phyloP scores from a whole-genome alignment of 2,113 vertebrate genomes.

The Colius striatus region DNA sequence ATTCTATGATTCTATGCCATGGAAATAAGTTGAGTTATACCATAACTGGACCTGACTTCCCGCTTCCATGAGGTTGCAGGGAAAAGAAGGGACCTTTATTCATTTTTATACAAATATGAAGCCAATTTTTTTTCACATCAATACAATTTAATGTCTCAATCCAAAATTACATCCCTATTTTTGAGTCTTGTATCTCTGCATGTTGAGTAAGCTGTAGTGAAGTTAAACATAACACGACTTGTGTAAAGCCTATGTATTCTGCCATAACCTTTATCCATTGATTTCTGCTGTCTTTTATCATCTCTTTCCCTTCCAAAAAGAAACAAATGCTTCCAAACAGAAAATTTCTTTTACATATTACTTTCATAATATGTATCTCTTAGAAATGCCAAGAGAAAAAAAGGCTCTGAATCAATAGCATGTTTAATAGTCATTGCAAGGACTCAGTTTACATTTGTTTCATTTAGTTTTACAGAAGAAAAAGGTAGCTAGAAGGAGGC shows the following conservation, averaged over 20 bases:
- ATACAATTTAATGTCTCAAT: neutral
- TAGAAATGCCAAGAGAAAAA: neutral
- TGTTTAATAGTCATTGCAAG: neutral
- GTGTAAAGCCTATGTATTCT: neutral
- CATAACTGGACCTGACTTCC: neutral
- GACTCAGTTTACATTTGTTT: neutral
- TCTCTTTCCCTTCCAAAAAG: neutral
- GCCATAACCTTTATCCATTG: neutral
- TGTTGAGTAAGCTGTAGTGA: neutral
- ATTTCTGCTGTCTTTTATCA: neutral
- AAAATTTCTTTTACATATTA: neutral
- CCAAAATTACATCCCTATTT: neutral
- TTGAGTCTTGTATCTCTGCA: neutral
- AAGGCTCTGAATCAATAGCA: neutral
- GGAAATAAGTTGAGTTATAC: neutral
- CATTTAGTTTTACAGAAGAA: neutral
- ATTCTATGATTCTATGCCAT: no score
- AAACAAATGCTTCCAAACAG: neutral
- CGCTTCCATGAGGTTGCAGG: neutral
- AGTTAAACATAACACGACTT: neutral
- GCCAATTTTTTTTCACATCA: neutral
- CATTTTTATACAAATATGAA: neutral
- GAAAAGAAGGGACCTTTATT: neutral
- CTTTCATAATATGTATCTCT: neutral
- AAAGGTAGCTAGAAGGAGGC: neutral